Evolutionary conservation across 1,140 invertebrate genomes (phyloP).

Genomic region (Epicauta chinensis): DNA sequence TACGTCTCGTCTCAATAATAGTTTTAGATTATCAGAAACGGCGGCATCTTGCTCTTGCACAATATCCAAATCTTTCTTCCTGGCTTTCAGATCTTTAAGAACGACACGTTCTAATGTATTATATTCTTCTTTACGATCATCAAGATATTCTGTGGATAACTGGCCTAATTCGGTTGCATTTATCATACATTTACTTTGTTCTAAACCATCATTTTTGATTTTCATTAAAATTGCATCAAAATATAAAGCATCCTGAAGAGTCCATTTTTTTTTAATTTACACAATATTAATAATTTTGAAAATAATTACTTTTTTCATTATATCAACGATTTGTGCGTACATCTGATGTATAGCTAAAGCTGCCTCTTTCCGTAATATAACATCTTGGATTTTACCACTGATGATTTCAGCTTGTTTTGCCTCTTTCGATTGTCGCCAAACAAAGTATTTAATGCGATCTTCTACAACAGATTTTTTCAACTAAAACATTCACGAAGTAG

Average conservation of each 20-base stretch:
- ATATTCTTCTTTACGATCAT: slow-evolving; percentile 51
- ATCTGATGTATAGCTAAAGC: slow-evolving; percentile 52
- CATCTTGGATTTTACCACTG: slow-evolving; percentile 49
- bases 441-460: slow-evolving; percentile 45
- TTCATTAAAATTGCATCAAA: slow-evolving; percentile 50
- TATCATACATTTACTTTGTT: slow-evolving; percentile 50
- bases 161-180: slow-evolving; percentile 53
- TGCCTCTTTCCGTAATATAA: slow-evolving; percentile 52
- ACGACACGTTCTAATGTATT: slow-evolving; percentile 48
- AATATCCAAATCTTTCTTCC: slow-evolving; percentile 46
- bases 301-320: slow-evolving; percentile 60
- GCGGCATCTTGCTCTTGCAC: not conserved
- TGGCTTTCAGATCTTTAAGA: slow-evolving; percentile 52
- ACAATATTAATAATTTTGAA: slow-evolving; percentile 52
- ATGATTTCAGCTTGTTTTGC: slow-evolving; percentile 49
- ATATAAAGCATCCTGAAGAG: slow-evolving; percentile 49
- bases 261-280: slow-evolving; percentile 45
- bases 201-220: slow-evolving; percentile 46
- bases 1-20: slow-evolving; percentile 54
- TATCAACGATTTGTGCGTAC: slow-evolving; percentile 52
- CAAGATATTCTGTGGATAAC: slow-evolving; percentile 51
- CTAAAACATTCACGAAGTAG: not conserved
- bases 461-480: slow-evolving; percentile 37
- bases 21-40: slow-evolving; percentile 30
- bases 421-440: slow-evolving; percentile 37